Percentiles rank a stretch among this genome's conserved stretches.
Conservation (phyloP, 2,888 invertebrate species). For the Isoperla grammatica region DNA sequence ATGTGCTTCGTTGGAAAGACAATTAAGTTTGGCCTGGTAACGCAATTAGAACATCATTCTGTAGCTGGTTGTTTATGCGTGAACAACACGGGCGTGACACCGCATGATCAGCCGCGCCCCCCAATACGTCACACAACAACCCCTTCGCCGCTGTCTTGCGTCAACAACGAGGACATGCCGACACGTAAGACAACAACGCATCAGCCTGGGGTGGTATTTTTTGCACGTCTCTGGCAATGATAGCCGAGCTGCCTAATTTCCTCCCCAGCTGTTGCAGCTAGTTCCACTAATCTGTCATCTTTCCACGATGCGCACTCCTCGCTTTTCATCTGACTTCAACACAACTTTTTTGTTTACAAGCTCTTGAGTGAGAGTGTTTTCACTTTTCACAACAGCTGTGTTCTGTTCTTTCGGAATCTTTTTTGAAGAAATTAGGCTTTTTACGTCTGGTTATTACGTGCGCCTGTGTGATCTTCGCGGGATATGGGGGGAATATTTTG, state of each 20-base stretch:
- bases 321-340: conserved; percentile 1
- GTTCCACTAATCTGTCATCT: conserved; percentile 15
- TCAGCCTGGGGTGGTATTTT: neutral
- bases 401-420: conserved; percentile 6
- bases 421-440: conserved; percentile 8
- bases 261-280: conserved; percentile 14
- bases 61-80: too few species aligned
- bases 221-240: conserved; percentile 5
- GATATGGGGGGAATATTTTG: too few species aligned
- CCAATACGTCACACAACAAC: neutral
- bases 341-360: neutral
- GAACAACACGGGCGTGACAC: too few species aligned
- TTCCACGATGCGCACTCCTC: neutral
- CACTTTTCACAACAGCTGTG: conserved; percentile 7
- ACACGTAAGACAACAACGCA: neutral
- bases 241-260: conserved; percentile 14
- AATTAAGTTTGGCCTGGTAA: too few species aligned
- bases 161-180: neutral
- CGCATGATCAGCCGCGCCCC: neutral
- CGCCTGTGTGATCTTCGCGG: too few species aligned
- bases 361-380: conserved; percentile 9
- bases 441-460: neutral
- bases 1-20: too few species aligned
- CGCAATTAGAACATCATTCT: too few species aligned
- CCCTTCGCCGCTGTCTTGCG: neutral